Evolutionary conservation across 1,140 invertebrate species (phyloP), one percentile per base, ranked within the genome.

Genomic region (Globodera ellingtonae): DNA sequence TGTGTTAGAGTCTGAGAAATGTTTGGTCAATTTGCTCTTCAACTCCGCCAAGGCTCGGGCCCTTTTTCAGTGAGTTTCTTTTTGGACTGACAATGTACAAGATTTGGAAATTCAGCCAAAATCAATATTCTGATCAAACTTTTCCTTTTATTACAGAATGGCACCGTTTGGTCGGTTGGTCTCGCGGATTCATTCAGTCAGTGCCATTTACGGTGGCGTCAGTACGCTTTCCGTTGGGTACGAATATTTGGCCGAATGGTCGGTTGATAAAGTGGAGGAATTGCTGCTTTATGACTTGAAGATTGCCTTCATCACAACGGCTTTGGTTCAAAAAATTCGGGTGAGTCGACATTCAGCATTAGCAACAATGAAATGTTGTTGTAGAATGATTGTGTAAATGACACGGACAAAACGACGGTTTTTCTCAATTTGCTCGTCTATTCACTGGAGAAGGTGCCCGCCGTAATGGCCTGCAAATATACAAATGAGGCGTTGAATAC

Each of bases 1-100:
- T 66, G 21, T 83, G 59, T 66, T 88, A 56, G 87, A 88, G 81
- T 87, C 86, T 8, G 72, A 81, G 18, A 87, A 87, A 72, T 87
- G 84, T 77, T 77, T 88, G 6, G 73, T 86, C 50, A 88, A 88
- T 80, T 78, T 82, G 9, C 73, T 89, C 7, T 88, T 79, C 79
- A 82, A 89, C 56, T 84, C 83, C 48, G 15, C 47, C 10, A 46
- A 46, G 8, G 84, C 80, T 46, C 50, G 84, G 65, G 56, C 75
- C 56, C 13, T 62, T n/a, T 87, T 87, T 62, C 75, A 77, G 86
- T 86, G 47, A 81, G 86, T 83, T 73, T 70, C 24, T 9, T 79
- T 24, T n/a, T 47, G 21, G 5, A 65, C 4, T 10, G 10, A 62
- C 6, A 18, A 18, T 15, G 52, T 52, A 10, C 15, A 52, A 10